phyloP scores from a whole-genome alignment of 2,888 invertebrate species.

The Drosophila lacicola region DNA sequence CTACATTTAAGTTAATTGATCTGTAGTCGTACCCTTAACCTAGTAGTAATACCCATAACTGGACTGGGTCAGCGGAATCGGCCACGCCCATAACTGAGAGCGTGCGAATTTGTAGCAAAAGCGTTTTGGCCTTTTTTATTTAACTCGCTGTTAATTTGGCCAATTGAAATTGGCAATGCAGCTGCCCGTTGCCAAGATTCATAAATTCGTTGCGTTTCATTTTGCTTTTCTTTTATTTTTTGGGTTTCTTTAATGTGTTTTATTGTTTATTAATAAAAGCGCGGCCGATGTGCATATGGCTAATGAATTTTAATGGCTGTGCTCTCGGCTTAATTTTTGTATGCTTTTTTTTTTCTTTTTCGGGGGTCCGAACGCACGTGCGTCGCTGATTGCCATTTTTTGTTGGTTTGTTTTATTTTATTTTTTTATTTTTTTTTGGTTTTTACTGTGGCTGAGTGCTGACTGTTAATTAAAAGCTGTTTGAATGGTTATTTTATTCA shows the following conservation, averaged over 20 bases:
- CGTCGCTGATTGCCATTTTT: constrained; percentile 33
- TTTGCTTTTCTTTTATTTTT: constrained; percentile 35
- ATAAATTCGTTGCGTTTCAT: constrained; percentile 14
- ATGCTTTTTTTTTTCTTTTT: not conserved
- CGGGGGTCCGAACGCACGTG: constrained; percentile 41
- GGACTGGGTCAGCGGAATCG: constrained; percentile 10
- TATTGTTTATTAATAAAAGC: constrained; percentile 65
- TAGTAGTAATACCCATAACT: not conserved
- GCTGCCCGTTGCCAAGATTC: constrained; percentile 32
- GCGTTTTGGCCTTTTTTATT: constrained; percentile 16
- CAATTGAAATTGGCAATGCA: constrained; percentile 34
- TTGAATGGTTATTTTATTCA: constrained; percentile 58
- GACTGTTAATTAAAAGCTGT: constrained; percentile 62
- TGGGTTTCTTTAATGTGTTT: constrained; percentile 18
- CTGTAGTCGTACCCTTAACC: constrained; percentile 3
- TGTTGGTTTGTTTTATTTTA: too few relatives aligned
- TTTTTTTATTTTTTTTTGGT: too few relatives aligned
- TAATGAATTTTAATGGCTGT: constrained; percentile 75
- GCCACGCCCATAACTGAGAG: constrained; percentile 40
- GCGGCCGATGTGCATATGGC: constrained; percentile 50
- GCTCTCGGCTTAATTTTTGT: constrained; percentile 28
- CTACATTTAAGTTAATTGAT: constrained; percentile 14
- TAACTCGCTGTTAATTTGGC: constrained; percentile 10
- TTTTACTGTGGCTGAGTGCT: constrained; percentile 16
- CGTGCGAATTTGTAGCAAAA: constrained; percentile 48